Base-by-base conservation (phyloP, 2,797 vertebrate species). In the Mareca strepera region DNA sequence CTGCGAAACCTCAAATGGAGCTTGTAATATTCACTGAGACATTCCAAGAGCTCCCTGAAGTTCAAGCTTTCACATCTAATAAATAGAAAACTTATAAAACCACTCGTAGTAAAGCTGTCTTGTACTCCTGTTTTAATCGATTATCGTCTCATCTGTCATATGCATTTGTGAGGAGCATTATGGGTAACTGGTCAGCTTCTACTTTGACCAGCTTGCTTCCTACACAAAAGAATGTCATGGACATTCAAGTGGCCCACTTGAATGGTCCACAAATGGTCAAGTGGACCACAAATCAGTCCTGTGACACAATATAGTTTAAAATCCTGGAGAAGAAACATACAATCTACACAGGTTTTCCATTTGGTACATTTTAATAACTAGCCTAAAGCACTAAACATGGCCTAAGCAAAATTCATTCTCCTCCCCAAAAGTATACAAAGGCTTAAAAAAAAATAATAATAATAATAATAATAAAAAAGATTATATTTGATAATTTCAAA, bases 61-160 rank as follows among this genome's bases (percentile, higher is more conserved):
- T 94, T 96, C 94, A 94, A 86, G 60, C 74, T 92, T 94, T 96
- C 93, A 93, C 64, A 88, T 95, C 52, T 82, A 96, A 94, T 94
- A 95, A 92, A 55, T 79, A n/a, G 26, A 75, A 82, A 94, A 84
- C 41, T 86, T 94, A 81, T 18, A 88, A 94, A 93, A n/a, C 35
- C 23, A 58, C 78, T 93, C 7, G 2, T 79, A 82, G 63, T 31
- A 69, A 90, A 82, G 43, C 73, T 92, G 82, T 92, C 66, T 69
- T 69, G 21, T 59, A 76, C 59, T 80, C 37, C 76, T 88, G 76
- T 29, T 92, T 93, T 86, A 69, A 82, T 67, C 59, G 41, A 39
- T 84, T 91, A 93, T 16, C 5, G 3, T 93, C 79, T 94, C 46
- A 83, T 88, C 84, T 86, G 83, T 92, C 88, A 84, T 31, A 84